Evolutionary conservation across 2,888 invertebrate species (phyloP), one percentile per base, ranked within the genome.

Genomic region (Alviniconcha strummeri): DNA sequence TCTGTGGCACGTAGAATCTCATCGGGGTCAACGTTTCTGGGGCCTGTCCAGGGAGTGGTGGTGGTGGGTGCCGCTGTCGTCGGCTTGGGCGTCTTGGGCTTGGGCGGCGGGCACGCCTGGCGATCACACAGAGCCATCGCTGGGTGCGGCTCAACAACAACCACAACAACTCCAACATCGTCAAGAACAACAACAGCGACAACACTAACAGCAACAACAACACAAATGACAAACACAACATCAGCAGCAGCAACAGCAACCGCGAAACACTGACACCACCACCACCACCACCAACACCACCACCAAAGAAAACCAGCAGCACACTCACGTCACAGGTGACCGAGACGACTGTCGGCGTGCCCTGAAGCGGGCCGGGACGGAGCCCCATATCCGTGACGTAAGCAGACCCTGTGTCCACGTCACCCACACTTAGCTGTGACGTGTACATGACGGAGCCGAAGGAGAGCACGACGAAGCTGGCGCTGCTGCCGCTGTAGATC

Each of bases 391-490:
- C 85, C 5, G 13, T n/a, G n/a, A 85, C 81, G 54, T 78, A 79
- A 9, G 82, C 85, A 57, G 75, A 54, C 60, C 83, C 85, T 69
- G 75, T 19, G 76, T 55, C 19, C 0, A 71, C 71, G 11, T 80
- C 56, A 5, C 72, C 80, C 6, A 55, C 80, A 19, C n/a, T 2
- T n/a, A 80, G 11, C 71, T 52, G 74, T n/a, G 79, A 54, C 5
- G 83, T 83, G 77, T 83, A 79, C 7, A 86, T 69, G 17, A 86
- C 83, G 15, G 36, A 17, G 3, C 85, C 85, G n/a, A 52, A n/a
- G 4, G 81, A 15, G 60, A 81, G 81, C 17, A 86, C 83, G 5
- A 79, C 60, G 77, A 83, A 81, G 36, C 78, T 79, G 8, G 74
- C 83, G 13, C 84, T 81, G 15, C 83, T 69, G 15, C 85, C 85